phyloP scores from a whole-genome alignment of 2,888 invertebrate species.

The Philereme transversata region DNA sequence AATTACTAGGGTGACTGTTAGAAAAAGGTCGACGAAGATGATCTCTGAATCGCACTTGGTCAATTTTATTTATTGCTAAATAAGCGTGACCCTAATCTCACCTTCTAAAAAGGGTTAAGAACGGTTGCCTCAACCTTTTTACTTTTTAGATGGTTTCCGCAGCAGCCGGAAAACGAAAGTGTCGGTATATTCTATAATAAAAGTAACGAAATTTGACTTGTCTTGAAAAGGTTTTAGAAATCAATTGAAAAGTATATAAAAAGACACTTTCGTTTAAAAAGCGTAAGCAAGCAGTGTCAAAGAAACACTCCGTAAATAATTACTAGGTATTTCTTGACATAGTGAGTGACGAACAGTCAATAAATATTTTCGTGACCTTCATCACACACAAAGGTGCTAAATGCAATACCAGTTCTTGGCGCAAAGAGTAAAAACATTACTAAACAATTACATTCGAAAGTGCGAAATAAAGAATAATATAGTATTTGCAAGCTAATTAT shows the following conservation, averaged over 20 bases:
- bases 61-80: constrained; percentile 31
- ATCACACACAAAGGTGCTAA: constrained; percentile 33
- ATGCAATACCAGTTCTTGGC: constrained; percentile 27
- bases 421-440: constrained; percentile 39
- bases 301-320: constrained; percentile 15
- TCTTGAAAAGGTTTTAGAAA: constrained; percentile 6
- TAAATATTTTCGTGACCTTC: constrained; percentile 31
- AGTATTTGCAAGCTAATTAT: constrained; percentile 63
- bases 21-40: constrained; percentile 12
- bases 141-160: constrained; percentile 17
- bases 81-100: constrained; percentile 31
- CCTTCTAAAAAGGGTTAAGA: constrained; percentile 30
- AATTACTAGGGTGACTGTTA: not conserved
- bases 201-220: not conserved
- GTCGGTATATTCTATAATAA: constrained; percentile 7
- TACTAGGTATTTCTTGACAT: constrained; percentile 25
- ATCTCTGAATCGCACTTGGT: constrained; percentile 18
- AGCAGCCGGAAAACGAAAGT: constrained; percentile 17
- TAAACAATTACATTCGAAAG: constrained; percentile 57
- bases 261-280: constrained; percentile 13
- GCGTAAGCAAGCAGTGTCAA: constrained; percentile 2
- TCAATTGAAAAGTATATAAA: constrained; percentile 10
- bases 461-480: constrained; percentile 47
- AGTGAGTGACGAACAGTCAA: constrained; percentile 17
- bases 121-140: constrained; percentile 27